A percentile compares a stretch with the other conserved stretches of the same genome.
These are phyloP conservation scores for Drosophila burlai DNA, from an alignment of 1,140 invertebrate genomes.

Conservation along the genomic window DNA sequence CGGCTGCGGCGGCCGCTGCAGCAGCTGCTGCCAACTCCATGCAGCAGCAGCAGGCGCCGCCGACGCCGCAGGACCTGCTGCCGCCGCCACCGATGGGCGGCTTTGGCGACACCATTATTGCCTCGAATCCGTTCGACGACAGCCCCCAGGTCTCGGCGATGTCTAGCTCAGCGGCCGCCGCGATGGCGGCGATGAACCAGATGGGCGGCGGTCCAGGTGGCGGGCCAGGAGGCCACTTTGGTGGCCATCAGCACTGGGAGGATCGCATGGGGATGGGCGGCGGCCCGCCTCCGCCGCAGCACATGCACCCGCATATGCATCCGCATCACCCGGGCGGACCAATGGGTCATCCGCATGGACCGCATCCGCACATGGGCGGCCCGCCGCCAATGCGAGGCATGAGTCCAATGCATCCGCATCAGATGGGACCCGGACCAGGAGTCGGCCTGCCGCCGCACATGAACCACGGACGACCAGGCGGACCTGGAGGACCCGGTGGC, in stretches of 20 bases:
- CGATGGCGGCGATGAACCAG: slow-evolving; percentile 87
- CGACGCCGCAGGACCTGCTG: slow-evolving; percentile 90
- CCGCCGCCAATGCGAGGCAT: slow-evolving; percentile 89
- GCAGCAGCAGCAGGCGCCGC: slow-evolving; percentile 86
- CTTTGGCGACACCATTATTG: slow-evolving; percentile 96
- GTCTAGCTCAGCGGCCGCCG: slow-evolving; percentile 85
- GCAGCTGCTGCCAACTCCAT: slow-evolving; percentile 85
- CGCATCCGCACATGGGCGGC: slow-evolving; percentile 86
- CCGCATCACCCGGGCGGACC: slow-evolving; percentile 86
- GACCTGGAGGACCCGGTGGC: slow-evolving; percentile 56
- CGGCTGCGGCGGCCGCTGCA: slow-evolving; percentile 81
- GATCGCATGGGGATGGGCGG: slow-evolving; percentile 85
- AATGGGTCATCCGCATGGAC: slow-evolving; percentile 75
- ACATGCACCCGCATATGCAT: slow-evolving; percentile 85
- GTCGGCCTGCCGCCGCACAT: slow-evolving; percentile 83
- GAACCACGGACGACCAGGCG: slow-evolving; percentile 79
- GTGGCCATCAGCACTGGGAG: slow-evolving; percentile 86
- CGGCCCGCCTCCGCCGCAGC: slow-evolving; percentile 86
- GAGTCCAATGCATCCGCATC: slow-evolving; percentile 87
- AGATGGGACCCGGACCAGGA: slow-evolving; percentile 79
- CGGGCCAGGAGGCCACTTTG: slow-evolving; percentile 72
- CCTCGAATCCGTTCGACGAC: slow-evolving; percentile 98
- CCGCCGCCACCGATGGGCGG: slow-evolving; percentile 93
- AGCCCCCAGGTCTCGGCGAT: slow-evolving; percentile 88
- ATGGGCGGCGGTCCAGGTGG: slow-evolving; percentile 62